A percentile compares a stretch with the other conserved stretches of the same genome.
Conservation (phyloP, 92 coral and sea anemone species). For the Diadumene lineata region DNA sequence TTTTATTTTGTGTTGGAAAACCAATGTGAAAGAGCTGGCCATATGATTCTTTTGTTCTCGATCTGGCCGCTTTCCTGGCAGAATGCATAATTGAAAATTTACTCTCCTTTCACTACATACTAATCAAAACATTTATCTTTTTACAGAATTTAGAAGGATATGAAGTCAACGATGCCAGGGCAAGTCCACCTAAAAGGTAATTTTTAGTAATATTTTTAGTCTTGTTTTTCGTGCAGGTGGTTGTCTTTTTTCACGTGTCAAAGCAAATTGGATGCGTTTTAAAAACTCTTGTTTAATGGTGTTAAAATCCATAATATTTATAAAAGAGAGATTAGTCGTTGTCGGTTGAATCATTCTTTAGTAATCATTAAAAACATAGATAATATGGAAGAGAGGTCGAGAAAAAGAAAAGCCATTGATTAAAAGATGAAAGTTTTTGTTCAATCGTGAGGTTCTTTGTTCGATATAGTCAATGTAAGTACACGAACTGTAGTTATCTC, state of each 20-base stretch:
- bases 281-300: neutral
- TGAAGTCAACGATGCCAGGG: constrained; percentile 48
- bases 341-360: neutral
- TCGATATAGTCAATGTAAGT: neutral
- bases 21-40: neutral
- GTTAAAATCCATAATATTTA: neutral
- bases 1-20: neutral
- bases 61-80: constrained; percentile 6
- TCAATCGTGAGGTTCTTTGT: neutral
- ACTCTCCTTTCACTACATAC: neutral
- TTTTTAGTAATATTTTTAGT: neutral
- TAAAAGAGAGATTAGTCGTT: neutral
- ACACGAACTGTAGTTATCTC: neutral
- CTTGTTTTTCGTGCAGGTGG: constrained; percentile 9
- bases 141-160: constrained; percentile 55
- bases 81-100: neutral
- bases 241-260: neutral
- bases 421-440: neutral
- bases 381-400: neutral
- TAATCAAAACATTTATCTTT: neutral
- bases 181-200: constrained; percentile 66
- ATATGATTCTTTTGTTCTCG: neutral
- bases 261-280: neutral
- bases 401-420: neutral
- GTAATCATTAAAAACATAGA: neutral